Evolutionary conservation across 2,113 vertebrate genomes (phyloP).

Genomic region (Mesoclemmys tuberculata): DNA sequence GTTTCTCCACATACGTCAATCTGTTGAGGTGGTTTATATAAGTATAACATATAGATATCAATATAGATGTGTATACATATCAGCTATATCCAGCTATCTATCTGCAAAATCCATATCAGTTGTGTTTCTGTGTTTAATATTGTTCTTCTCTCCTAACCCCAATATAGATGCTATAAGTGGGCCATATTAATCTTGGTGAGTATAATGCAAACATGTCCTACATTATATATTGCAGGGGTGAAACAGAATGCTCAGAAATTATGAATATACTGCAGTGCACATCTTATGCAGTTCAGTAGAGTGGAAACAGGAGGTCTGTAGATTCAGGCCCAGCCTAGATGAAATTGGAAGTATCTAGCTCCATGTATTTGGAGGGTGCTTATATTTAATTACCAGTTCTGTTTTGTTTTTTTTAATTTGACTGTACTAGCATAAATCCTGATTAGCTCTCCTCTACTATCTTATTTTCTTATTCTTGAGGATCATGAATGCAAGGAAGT

Average conservation of each 20-base stretch:
- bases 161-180: background rate
- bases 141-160: background rate
- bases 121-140: background rate
- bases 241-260: background rate
- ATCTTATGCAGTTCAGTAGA: background rate
- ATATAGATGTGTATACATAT: background rate
- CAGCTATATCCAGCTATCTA: background rate
- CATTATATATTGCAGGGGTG: background rate
- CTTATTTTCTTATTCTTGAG: background rate
- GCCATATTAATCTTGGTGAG: background rate
- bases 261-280: background rate
- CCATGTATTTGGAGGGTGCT: background rate
- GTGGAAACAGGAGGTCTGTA: background rate
- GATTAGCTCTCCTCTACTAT: background rate
- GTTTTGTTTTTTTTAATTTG: background rate
- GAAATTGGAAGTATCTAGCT: background rate
- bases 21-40: fast-evolving
- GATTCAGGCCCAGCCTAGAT: background rate
- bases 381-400: background rate
- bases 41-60: background rate
- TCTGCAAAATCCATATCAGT: background rate
- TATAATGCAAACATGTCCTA: background rate
- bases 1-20: background rate
- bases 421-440: background rate
- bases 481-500: background rate